Percentiles rank a stretch among this genome's conserved stretches.
Evolutionary conservation across 2,113 vertebrate species (phyloP).

Genomic region (Capricornis sumatraensis): DNA sequence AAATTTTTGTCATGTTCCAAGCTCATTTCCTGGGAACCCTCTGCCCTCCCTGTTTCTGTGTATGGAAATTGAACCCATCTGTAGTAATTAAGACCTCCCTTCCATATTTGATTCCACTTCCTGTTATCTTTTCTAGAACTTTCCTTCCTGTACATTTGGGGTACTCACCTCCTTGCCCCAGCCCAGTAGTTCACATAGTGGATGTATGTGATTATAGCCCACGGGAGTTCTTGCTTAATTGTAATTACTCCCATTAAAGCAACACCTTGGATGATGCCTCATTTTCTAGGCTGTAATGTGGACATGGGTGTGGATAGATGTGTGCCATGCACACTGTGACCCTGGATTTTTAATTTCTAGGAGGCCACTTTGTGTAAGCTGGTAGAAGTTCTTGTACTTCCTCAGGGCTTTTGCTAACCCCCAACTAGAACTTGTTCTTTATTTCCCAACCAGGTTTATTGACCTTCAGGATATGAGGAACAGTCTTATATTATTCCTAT

Average conservation of each 20-base stretch:
- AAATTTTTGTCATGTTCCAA: background rate
- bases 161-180: background rate
- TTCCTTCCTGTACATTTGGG: background rate
- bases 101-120: background rate
- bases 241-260: conserved; percentile 1
- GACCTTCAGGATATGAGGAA: background rate
- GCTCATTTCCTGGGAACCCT: background rate
- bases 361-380: conserved; percentile 14
- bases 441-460: conserved; percentile 31
- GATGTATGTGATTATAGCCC: conserved; percentile 29
- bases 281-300: background rate
- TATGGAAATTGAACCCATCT: background rate
- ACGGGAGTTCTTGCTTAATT: background rate
- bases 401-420: background rate
- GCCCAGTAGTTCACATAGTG: background rate
- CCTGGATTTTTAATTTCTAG: conserved; percentile 24
- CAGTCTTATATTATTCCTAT: background rate
- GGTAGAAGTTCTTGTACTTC: background rate
- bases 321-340: background rate
- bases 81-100: background rate
- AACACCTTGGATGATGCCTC: background rate
- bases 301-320: background rate
- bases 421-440: conserved; percentile 31
- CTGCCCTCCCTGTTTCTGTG: background rate
- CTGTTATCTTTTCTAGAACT: conserved; percentile 27